phyloP scores from a whole-genome alignment of 1,140 invertebrate genomes.

The Dysdera silvatica region DNA sequence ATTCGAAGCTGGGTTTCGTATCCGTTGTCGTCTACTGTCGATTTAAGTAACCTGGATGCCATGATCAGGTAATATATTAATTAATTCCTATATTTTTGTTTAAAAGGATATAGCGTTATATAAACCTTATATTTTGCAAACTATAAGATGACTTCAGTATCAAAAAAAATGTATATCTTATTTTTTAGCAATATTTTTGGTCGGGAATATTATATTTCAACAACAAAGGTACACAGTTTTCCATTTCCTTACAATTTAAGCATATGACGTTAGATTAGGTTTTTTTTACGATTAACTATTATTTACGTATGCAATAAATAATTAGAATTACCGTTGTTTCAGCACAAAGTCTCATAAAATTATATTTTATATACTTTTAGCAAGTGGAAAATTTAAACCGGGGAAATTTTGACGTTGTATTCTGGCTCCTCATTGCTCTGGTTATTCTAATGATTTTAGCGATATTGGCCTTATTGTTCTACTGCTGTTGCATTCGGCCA shows the following conservation, averaged over 20 bases:
- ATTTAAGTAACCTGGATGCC: conserved; percentile 15
- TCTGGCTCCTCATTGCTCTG: conserved; percentile 30
- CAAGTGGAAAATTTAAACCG: conserved; percentile 14
- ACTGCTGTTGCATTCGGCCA: conserved; percentile 15
- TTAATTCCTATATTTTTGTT: too few relatives aligned
- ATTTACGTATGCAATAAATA: background rate
- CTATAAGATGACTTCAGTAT: too few relatives aligned
- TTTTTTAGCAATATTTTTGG: background rate
- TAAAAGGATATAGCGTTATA: too few relatives aligned
- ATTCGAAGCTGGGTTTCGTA: conserved; percentile 25
- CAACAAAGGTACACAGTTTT: background rate
- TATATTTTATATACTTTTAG: background rate
- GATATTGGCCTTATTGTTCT: conserved; percentile 23
- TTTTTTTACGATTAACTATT: background rate
- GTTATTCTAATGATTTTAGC: conserved; percentile 29
- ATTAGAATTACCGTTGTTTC: background rate
- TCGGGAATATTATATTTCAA: background rate
- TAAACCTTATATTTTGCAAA: too few relatives aligned
- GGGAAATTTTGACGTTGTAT: conserved; percentile 22
- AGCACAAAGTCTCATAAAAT: background rate
- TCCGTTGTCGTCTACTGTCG: conserved; percentile 21
- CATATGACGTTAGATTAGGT: background rate
- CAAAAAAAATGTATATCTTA: too few relatives aligned
- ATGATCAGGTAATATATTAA: conserved; percentile 21
- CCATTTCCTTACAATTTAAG: background rate